These are phyloP conservation scores for Melanaphis sacchari DNA, from an alignment of 1,140 invertebrate genomes.

Conservation along the genomic window DNA sequence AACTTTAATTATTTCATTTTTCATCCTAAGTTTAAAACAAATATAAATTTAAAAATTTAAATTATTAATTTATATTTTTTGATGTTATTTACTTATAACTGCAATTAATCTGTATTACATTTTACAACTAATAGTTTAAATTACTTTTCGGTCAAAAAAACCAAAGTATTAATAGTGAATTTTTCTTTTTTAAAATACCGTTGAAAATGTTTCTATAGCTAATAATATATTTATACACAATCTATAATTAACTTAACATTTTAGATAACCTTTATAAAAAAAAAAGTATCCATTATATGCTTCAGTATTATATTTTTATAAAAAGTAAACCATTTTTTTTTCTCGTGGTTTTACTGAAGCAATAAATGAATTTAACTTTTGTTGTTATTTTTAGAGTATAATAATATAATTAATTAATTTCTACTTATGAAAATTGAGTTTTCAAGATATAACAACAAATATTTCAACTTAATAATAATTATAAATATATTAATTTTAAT, in stretches of 20 bases:
- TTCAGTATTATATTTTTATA: not conserved
- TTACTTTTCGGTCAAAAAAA: not conserved
- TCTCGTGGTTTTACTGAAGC: not conserved
- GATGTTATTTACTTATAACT: not conserved
- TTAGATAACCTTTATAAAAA: not conserved
- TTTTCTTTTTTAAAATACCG: not conserved
- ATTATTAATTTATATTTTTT: not conserved
- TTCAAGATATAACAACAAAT: not conserved
- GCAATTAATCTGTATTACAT: not conserved
- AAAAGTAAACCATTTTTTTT: not conserved
- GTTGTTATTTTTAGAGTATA: not conserved
- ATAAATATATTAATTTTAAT: no score
- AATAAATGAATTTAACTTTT: not conserved
- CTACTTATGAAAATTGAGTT: not conserved
- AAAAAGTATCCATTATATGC: not conserved
- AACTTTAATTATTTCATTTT: not conserved
- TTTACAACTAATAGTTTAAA: slow-evolving; percentile 2
- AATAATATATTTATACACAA: not conserved
- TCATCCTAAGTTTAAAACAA: not conserved
- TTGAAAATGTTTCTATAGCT: not conserved
- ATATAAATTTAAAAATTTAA: not conserved
- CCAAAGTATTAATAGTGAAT: not conserved
- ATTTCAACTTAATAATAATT: not conserved
- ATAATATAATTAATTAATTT: not conserved
- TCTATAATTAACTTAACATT: not conserved